phyloP scores from a whole-genome alignment of 2,113 vertebrate genomes.

The Sorex araneus region DNA sequence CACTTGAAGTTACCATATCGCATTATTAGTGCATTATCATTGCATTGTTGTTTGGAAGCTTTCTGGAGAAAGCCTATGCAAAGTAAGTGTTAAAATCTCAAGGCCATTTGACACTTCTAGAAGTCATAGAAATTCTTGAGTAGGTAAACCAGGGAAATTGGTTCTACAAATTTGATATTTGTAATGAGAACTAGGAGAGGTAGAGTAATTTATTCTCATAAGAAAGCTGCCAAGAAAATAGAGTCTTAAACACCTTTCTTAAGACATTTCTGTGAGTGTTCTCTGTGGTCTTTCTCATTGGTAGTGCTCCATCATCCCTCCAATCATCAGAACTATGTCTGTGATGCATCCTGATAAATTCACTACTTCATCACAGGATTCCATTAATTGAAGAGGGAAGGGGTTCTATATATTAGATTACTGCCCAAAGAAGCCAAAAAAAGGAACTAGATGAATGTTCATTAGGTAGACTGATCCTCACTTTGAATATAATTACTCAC shows the following conservation, averaged over 20 bases:
- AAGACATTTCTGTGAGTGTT: slow-evolving; percentile 27
- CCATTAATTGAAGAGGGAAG: not conserved
- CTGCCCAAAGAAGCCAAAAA: slow-evolving; percentile 2
- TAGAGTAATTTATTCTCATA: slow-evolving; percentile 62
- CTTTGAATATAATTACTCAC: slow-evolving; percentile 22
- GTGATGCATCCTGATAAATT: not conserved
- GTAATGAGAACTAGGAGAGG: slow-evolving; percentile 66
- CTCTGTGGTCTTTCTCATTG: slow-evolving; percentile 61
- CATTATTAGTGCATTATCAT: too few species aligned
- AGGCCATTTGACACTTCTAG: slow-evolving; percentile 2
- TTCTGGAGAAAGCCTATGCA: slow-evolving; percentile 35
- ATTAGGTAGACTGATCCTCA: slow-evolving; percentile 2
- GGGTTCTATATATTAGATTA: slow-evolving; percentile 32
- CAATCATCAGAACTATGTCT: not conserved
- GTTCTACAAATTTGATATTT: slow-evolving; percentile 72
- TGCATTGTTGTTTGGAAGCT: not conserved
- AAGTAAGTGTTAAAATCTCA: slow-evolving; percentile 6
- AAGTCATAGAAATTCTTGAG: slow-evolving; percentile 60
- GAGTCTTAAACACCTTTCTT: slow-evolving; percentile 66
- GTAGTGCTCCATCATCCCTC: not conserved
- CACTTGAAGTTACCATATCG: not conserved
- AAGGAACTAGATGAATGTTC: slow-evolving; percentile 29
- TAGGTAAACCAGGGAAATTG: slow-evolving; percentile 62
- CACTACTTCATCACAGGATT: slow-evolving; percentile 3
- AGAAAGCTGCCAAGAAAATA: slow-evolving; percentile 71